Conservation (phyloP, 2,113 vertebrate species). For the Phocoena phocoena region DNA sequence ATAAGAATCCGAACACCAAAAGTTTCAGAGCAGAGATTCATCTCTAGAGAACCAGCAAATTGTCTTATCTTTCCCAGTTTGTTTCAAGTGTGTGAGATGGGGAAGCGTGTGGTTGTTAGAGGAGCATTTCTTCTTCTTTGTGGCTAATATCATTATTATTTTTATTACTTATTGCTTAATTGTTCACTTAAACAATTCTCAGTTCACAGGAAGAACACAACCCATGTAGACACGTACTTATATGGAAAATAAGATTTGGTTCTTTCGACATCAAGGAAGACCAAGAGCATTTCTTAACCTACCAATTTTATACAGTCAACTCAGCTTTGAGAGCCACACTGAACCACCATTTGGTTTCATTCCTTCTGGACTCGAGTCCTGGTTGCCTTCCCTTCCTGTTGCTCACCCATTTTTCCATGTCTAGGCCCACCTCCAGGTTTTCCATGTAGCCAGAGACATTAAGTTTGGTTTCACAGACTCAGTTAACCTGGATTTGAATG, state of each 20-base stretch:
- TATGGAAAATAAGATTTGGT: background rate
- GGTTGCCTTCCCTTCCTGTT: background rate
- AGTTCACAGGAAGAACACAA: background rate
- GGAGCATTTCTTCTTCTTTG: background rate
- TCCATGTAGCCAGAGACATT: background rate
- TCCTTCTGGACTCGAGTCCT: background rate
- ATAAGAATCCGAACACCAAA: background rate
- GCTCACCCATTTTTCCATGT: background rate
- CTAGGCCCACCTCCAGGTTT: background rate
- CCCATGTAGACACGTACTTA: background rate
- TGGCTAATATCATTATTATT: background rate
- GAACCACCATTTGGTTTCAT: background rate
- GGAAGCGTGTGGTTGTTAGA: background rate
- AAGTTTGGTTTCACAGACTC: background rate
- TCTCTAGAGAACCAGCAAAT: background rate
- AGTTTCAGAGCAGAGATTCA: background rate
- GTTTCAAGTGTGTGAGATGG: background rate
- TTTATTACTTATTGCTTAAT: background rate
- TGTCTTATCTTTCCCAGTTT: background rate
- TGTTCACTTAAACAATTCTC: background rate
- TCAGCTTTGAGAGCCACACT: background rate
- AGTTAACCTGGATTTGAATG: background rate
- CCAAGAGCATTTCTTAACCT: background rate
- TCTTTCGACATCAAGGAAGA: background rate
- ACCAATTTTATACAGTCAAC: background rate